Conservation (phyloP, 2,113 vertebrate species). For the Australoheros scitulus region DNA sequence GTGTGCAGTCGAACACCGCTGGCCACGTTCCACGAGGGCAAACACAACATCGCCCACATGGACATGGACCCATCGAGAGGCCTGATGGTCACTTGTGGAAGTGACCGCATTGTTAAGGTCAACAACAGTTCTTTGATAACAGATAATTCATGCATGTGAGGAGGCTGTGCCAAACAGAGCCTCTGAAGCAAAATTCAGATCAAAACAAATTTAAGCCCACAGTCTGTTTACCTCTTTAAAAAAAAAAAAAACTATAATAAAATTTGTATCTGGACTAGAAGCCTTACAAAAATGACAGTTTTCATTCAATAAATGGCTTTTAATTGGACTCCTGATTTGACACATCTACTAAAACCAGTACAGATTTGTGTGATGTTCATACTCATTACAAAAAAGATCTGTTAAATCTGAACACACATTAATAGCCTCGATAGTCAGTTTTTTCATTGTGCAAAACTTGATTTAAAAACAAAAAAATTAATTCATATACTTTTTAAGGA, state of each 20-base stretch:
- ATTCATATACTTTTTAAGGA: no score
- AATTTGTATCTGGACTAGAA: not conserved
- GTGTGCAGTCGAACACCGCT: conserved; percentile 87
- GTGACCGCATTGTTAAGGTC: conserved; percentile 95
- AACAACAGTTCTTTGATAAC: conserved; percentile 35
- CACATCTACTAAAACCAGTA: not conserved
- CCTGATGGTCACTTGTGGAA: conserved; percentile 96
- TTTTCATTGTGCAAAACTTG: no score
- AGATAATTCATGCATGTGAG: conserved; percentile 11
- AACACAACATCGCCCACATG: conserved; percentile 97
- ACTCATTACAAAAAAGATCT: not conserved
- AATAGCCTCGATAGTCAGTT: no score
- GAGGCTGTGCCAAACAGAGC: not conserved
- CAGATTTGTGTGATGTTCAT: not conserved
- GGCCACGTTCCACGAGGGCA: conserved; percentile 98
- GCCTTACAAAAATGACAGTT: not conserved
- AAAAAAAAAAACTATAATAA: not conserved
- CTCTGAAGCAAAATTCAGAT: not conserved
- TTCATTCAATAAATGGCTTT: not conserved
- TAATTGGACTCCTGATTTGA: not conserved
- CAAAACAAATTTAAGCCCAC: not conserved
- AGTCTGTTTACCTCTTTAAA: not conserved
- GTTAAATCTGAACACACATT: not conserved
- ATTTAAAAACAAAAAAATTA: no score
- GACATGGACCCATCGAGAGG: conserved; percentile 94